phyloP scores from a whole-genome alignment of 2,797 vertebrate genomes.

The Nasua narica region DNA sequence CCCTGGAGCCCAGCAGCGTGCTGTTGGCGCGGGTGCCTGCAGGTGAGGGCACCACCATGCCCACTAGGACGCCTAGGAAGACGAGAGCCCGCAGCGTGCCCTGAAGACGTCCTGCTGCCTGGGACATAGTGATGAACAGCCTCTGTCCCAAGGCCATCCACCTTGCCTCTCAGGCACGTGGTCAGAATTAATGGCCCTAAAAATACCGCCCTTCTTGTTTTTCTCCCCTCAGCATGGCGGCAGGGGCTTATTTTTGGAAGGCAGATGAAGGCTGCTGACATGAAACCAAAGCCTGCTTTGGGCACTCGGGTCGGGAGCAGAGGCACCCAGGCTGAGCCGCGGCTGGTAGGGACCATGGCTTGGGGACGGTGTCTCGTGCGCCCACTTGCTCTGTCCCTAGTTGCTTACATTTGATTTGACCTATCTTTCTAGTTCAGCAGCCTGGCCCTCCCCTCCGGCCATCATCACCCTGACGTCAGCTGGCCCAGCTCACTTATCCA shows the following conservation, averaged over 20 bases:
- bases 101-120: constrained; percentile 88
- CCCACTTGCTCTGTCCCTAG: background rate
- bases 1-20: constrained; percentile 89
- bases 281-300: constrained; percentile 89
- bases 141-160: constrained; percentile 94
- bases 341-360: constrained; percentile 93
- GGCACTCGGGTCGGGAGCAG: constrained; percentile 81
- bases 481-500: constrained; percentile 81
- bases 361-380: constrained; percentile 80
- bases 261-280: constrained; percentile 92
- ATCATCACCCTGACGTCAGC: constrained; percentile 91
- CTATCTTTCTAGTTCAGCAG: constrained; percentile 82
- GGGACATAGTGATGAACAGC: constrained; percentile 95
- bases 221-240: constrained; percentile 96
- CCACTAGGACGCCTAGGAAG: constrained; percentile 90
- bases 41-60: constrained; percentile 87
- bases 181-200: constrained; percentile 98
- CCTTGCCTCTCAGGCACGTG: constrained; percentile 97
- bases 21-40: constrained; percentile 88
- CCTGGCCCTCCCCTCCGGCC: constrained; percentile 76
- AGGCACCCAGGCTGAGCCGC: constrained; percentile 83
- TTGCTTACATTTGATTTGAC: constrained; percentile 79
- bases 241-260: constrained; percentile 96
- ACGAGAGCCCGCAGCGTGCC: constrained; percentile 89
- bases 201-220: constrained; percentile 98